Base-by-base conservation (phyloP, 2,888 invertebrate species). In the Eupithecia abbreviata region DNA sequence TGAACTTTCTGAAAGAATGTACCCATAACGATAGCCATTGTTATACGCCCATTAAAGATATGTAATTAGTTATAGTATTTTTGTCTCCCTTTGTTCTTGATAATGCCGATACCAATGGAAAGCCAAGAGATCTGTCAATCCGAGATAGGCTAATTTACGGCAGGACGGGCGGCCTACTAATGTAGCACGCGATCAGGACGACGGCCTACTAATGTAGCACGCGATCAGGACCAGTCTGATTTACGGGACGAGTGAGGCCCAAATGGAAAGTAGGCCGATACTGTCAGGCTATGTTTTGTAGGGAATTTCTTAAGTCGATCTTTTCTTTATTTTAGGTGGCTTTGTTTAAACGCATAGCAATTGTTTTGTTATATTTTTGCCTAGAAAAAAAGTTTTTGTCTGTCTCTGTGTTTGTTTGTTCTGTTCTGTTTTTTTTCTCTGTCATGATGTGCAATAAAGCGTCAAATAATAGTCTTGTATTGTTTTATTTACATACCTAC, bases 1-100 rank as follows among this genome's bases (percentile, higher is more conserved):
- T 84, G 84, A 85, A 85, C 85, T 84, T 84, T 80, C 80, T 82
- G 82, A 83, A 85, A 85, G 85, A 85, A 85, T 85, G 82, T 80
- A 80, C 80, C 77, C 80, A 80, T 78, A 81, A 80, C 78, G 76
- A 80, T 71, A 30, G 76, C 80, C 77, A 81, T 82, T 82, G 82
- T 82, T 81, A 80, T 69, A 74, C 73, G 77, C 47, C 72, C 72
- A 70, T 78, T 77, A 77, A 30, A 30, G 30, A 1, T 30, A 30
- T 30, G 30, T 30, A 30, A 30, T 30, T 30, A 30, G 30, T 0
- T 30, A 7, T 45, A 45, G 47, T 47, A 47, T 49, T 49, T 49
- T 51, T 51, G 6, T 51, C 51, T 5, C n/a, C 18, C 58, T 62
- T 62, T 30, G 10, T 18, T 3, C 18, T 10, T 10, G 18, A 18